Percentiles rank a stretch among this genome's conserved stretches.
These are phyloP conservation scores for Antheraea yamamai DNA, from an alignment of 2,888 invertebrate species.

Conservation along the genomic window DNA sequence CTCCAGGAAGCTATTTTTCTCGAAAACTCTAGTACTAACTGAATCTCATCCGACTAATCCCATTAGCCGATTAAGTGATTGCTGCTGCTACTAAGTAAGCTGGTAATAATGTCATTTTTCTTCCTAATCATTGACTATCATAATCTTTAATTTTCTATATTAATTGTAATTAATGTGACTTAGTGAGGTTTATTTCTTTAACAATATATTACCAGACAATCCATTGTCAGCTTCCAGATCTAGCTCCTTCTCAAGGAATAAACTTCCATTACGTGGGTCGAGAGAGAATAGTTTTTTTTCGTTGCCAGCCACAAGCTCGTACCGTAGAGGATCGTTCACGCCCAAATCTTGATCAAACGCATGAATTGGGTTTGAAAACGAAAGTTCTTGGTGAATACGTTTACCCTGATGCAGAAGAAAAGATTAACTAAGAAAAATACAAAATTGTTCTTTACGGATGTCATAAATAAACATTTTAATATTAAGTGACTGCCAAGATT, in stretches of 20 bases:
- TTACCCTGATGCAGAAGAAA: conserved; percentile 81
- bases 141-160: background rate
- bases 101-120: no score
- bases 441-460: background rate
- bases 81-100: no score
- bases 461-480: background rate
- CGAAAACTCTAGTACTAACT: no score
- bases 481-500: no score
- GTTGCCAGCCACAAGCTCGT: conserved; percentile 91
- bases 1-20: no score
- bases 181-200: background rate
- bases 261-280: conserved; percentile 87
- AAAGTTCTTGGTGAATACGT: conserved; percentile 86
- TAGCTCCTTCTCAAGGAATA: conserved; percentile 90
- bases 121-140: no score
- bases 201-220: conserved; percentile 79
- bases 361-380: conserved; percentile 87
- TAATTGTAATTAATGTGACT: background rate
- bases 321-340: conserved; percentile 87
- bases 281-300: conserved; percentile 89
- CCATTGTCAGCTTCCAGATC: conserved; percentile 89
- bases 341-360: conserved; percentile 91
- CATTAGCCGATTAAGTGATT: no score
- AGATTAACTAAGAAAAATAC: background rate
- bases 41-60: no score